Evolutionary conservation across 1,140 invertebrate species (phyloP).

Genomic region (Atta cephalotes): DNA sequence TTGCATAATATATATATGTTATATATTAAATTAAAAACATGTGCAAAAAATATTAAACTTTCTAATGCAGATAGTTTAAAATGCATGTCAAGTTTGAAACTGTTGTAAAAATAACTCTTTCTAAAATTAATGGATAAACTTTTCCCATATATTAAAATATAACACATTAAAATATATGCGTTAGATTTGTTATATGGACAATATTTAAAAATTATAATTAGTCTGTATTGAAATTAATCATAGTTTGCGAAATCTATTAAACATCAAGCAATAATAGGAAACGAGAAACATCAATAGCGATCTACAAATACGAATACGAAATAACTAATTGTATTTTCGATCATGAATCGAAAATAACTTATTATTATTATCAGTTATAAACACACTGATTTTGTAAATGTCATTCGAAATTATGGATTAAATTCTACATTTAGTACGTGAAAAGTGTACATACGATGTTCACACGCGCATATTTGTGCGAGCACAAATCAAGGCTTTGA

Average conservation of each 20-base stretch:
- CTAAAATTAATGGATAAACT: background rate
- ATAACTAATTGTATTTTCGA: slow-evolving; percentile 5
- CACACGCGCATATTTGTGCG: slow-evolving; percentile 27
- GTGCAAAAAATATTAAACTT: background rate
- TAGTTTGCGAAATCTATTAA: background rate
- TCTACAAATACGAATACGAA: background rate
- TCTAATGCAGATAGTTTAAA: background rate
- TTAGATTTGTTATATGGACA: background rate
- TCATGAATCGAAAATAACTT: slow-evolving; percentile 3
- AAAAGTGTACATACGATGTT: background rate
- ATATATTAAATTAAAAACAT: slow-evolving; percentile 6
- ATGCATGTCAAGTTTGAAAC: background rate
- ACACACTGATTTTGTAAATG: slow-evolving; percentile 17
- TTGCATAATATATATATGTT: background rate
- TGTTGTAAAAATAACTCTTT: background rate
- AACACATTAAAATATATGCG: background rate
- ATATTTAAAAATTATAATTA: slow-evolving; percentile 9
- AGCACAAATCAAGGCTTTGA: slow-evolving; percentile 40
- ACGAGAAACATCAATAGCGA: background rate
- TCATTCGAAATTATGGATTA: background rate
- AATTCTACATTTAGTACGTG: background rate
- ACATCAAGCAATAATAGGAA: background rate
- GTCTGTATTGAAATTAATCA: background rate
- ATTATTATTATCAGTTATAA: slow-evolving; percentile 2
- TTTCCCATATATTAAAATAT: background rate